Evolutionary conservation across 2,113 vertebrate species (phyloP).

Genomic region (Rhizomys pruinosus): DNA sequence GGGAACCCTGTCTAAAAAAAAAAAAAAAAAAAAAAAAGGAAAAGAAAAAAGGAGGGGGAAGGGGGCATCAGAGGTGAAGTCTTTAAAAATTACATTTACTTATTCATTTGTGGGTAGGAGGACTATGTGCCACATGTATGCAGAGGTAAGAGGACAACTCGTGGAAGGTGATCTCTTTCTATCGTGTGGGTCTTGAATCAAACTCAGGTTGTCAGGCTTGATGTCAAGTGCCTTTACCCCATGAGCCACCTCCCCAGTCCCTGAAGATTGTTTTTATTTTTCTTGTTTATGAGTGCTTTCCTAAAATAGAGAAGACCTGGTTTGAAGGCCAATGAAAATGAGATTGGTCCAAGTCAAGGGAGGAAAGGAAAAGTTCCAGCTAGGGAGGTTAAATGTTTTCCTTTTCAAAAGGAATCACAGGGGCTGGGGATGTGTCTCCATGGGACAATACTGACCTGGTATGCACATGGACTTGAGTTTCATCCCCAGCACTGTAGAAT

Average conservation of each 20-base stretch:
- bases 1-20: no score
- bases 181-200: not conserved
- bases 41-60: not conserved
- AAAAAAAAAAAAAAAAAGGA: no score
- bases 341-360: not conserved
- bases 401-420: not conserved
- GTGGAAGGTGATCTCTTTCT: no score
- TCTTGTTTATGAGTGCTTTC: not conserved
- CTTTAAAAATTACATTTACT: no score
- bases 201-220: not conserved
- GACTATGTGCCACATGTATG: not conserved
- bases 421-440: not conserved
- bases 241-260: not conserved
- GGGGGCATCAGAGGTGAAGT: no score
- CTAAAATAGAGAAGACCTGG: slow-evolving; percentile 5
- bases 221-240: not conserved
- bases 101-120: not conserved
- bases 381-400: not conserved
- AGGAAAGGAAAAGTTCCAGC: not conserved
- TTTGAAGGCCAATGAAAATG: slow-evolving; percentile 20
- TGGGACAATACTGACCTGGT: not conserved
- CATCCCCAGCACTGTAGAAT: not conserved
- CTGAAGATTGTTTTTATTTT: not conserved
- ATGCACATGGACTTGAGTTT: not conserved
- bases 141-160: not conserved